These are phyloP conservation scores for Nannobrachium achirus DNA, from an alignment of 2,113 vertebrate genomes.

Conservation along the genomic window DNA sequence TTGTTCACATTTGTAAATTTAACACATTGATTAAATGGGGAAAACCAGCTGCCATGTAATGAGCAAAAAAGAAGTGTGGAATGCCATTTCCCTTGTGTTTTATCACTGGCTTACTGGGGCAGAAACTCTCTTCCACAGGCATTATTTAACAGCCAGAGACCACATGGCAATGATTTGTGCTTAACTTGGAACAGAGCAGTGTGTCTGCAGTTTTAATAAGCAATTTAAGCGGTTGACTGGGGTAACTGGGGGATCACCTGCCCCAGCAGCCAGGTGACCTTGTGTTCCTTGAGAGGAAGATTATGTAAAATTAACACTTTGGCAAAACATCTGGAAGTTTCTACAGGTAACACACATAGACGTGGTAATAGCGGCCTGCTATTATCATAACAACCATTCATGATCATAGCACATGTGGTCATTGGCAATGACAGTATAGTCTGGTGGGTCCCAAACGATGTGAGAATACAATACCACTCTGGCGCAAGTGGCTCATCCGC, in stretches of 20 bases:
- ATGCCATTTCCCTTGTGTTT: slow-evolving; percentile 9
- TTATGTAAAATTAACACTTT: background rate
- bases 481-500: too few species aligned
- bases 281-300: slow-evolving; percentile 1
- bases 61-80: slow-evolving; percentile 16
- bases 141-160: slow-evolving; percentile 34
- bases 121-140: slow-evolving; percentile 13
- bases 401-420: background rate
- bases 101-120: background rate
- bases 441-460: too few species aligned
- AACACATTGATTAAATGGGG: slow-evolving; percentile 27
- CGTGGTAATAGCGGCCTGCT: background rate
- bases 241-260: background rate
- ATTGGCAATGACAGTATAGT: background rate
- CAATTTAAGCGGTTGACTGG: slow-evolving; percentile 18
- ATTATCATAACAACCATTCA: slow-evolving; percentile 1
- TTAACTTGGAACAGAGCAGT: slow-evolving; percentile 20
- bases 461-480: too few species aligned
- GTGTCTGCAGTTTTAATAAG: background rate
- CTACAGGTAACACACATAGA: background rate
- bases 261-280: slow-evolving; percentile 4
- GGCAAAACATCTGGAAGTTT: slow-evolving; percentile 14
- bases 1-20: slow-evolving; percentile 8
- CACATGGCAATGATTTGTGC: slow-evolving; percentile 30
- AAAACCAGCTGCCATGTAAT: slow-evolving; percentile 28